phyloP scores from a whole-genome alignment of 1,140 invertebrate genomes.

The Dreissena polymorpha region DNA sequence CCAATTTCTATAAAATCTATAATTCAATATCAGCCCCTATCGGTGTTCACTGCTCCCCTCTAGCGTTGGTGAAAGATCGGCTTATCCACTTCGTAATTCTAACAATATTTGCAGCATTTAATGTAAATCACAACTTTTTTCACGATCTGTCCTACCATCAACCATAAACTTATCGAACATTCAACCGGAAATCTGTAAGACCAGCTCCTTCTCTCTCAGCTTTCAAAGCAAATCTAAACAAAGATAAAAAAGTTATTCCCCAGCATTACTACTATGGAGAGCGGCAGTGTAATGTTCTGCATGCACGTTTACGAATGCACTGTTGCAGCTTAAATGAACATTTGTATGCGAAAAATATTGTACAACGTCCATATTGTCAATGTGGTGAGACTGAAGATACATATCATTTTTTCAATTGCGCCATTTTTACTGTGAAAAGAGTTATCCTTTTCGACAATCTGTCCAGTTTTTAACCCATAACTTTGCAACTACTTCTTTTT shows the following conservation, averaged over 20 bases:
- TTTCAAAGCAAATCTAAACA: not conserved
- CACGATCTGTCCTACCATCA: not conserved
- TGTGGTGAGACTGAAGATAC: constrained; percentile 26
- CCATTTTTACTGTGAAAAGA: too few species aligned
- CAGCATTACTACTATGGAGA: constrained; percentile 12
- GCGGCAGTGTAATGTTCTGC: not conserved
- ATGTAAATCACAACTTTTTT: constrained; percentile 5
- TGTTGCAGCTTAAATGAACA: too few species aligned
- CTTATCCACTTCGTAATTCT: constrained; percentile 5
- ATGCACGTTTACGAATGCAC: not conserved
- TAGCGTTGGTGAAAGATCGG: not conserved
- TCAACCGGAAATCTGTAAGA: not conserved
- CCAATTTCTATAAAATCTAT: constrained; percentile 38
- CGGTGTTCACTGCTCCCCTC: constrained; percentile 9
- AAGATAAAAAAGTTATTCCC: too few species aligned
- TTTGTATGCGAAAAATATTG: constrained; percentile 9
- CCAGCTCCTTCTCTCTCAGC: not conserved
- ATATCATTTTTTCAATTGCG: constrained; percentile 16
- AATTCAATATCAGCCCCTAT: constrained; percentile 2
- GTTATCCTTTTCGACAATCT: too few species aligned
- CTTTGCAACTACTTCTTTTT: too few species aligned
- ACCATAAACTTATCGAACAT: not conserved
- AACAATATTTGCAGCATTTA: not conserved
- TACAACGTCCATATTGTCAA: not conserved
- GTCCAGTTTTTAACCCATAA: too few species aligned